Conservation (phyloP, 2,888 invertebrate species). For the Charanyca ferruginea region DNA sequence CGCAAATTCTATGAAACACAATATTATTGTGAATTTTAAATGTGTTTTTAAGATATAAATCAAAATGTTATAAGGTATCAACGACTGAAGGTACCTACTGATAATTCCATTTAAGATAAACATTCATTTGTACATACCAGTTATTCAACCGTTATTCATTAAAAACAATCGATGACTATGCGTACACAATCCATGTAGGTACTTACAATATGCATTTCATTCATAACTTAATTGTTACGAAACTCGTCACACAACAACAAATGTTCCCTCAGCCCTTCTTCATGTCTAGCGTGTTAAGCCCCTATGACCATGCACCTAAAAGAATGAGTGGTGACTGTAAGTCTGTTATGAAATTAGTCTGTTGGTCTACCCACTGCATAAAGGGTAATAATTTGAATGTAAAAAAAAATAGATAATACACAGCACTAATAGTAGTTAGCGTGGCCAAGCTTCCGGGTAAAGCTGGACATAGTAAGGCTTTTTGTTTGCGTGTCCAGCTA, state of each 20-base stretch:
- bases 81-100: conserved; percentile 1
- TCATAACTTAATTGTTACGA: not conserved
- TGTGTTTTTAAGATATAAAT: conserved; percentile 22
- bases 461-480: too few species aligned
- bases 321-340: too few species aligned
- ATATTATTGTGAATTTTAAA: not conserved
- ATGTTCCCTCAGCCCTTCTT: not conserved
- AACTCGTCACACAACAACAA: not conserved
- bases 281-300: not conserved
- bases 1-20: conserved; percentile 4
- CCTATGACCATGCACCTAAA: too few species aligned
- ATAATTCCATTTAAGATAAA: too few species aligned
- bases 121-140: conserved; percentile 45
- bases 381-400: too few species aligned
- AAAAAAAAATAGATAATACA: too few species aligned
- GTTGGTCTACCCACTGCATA: too few species aligned
- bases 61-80: not conserved
- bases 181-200: not conserved
- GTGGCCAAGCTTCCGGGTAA: too few species aligned
- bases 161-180: conserved; percentile 14
- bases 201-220: conserved; percentile 16
- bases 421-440: too few species aligned
- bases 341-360: too few species aligned
- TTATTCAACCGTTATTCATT: conserved; percentile 44
- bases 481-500: too few species aligned